Evolutionary conservation across 2,113 vertebrate species (phyloP).

Genomic region (Sciurus niger): DNA sequence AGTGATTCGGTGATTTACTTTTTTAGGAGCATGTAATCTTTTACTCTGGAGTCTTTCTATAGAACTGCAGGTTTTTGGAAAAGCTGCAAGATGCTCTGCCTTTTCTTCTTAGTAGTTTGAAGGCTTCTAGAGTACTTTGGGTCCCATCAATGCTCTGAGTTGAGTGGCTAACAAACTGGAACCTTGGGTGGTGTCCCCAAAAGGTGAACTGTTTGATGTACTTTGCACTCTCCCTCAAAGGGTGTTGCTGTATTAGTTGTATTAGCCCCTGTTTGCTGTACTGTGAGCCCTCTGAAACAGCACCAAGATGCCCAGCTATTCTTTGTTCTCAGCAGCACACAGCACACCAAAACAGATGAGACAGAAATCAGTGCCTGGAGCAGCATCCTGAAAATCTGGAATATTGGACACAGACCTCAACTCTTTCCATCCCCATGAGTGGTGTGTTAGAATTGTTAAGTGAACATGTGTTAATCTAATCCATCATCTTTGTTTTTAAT

Average conservation of each 20-base stretch:
- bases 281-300: background rate
- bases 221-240: background rate
- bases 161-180: background rate
- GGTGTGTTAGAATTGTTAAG: background rate
- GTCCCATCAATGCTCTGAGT: background rate
- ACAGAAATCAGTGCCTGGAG: background rate
- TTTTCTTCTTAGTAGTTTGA: background rate
- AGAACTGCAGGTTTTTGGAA: background rate
- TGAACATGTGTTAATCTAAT: background rate
- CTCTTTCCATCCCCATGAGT: background rate
- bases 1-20: background rate
- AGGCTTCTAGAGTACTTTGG: background rate
- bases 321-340: background rate
- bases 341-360: background rate
- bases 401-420: background rate
- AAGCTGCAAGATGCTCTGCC: background rate
- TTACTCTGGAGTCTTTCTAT: background rate
- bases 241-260: background rate
- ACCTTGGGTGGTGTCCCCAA: too few species aligned
- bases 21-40: background rate
- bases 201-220: background rate
- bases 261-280: background rate
- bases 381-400: background rate
- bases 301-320: background rate
- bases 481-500: background rate